These are phyloP conservation scores for Phocides pigmalion DNA, from an alignment of 1,140 invertebrate genomes.

Conservation along the genomic window DNA sequence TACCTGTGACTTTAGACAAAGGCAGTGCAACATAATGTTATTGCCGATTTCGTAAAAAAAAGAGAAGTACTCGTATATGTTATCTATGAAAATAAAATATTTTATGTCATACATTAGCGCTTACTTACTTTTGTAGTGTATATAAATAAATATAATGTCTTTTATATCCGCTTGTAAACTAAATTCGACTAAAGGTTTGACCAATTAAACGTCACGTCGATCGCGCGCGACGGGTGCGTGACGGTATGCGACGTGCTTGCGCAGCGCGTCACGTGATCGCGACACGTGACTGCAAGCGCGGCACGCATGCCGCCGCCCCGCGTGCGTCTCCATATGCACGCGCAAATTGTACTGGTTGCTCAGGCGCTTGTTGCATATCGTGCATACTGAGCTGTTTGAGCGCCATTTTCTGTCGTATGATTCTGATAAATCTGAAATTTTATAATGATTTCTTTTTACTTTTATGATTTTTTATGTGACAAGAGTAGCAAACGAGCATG, in stretches of 20 bases:
- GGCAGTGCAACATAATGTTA: too few relatives aligned
- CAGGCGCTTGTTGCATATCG: constrained; percentile 93
- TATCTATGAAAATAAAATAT: too few relatives aligned
- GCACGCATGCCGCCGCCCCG: constrained; percentile 91
- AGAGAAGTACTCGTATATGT: too few relatives aligned
- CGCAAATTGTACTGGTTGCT: constrained; percentile 95
- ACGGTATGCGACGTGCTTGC: constrained; percentile 94
- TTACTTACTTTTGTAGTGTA: too few relatives aligned
- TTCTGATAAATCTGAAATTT: constrained; percentile 52
- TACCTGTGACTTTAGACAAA: too few relatives aligned
- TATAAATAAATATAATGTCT: too few relatives aligned
- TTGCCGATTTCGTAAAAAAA: too few relatives aligned
- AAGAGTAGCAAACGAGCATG: too few relatives aligned
- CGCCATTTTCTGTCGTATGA: constrained; percentile 62
- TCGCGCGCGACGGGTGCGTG: constrained; percentile 82
- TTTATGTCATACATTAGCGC: too few relatives aligned
- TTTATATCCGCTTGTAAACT: background rate
- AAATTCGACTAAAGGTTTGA: too few relatives aligned
- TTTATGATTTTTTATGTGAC: too few relatives aligned
- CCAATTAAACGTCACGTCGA: constrained; percentile 5
- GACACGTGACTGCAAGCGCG: constrained; percentile 93
- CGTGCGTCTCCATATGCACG: constrained; percentile 95
- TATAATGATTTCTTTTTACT: background rate
- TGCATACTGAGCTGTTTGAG: constrained; percentile 84
- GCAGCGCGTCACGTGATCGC: constrained; percentile 91